Evolutionary conservation across 2,888 invertebrate species (phyloP), one percentile per base, ranked within the genome.

Genomic region (Disparrhopalites patrizii): DNA sequence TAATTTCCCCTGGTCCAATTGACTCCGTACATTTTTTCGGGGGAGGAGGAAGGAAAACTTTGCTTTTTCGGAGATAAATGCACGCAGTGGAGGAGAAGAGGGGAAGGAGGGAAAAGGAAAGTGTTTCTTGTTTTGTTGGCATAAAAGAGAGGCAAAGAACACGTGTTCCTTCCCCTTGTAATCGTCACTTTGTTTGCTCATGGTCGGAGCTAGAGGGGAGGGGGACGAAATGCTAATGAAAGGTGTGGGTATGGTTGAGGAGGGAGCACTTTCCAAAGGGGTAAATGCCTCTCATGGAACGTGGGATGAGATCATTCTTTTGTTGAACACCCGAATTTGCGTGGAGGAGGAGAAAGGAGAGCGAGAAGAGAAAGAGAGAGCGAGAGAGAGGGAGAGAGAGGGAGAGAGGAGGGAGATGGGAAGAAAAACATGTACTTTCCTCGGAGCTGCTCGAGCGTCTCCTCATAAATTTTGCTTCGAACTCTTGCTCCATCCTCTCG

Each of bases 401-500:
- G 18, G 33, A 20, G 10, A 31, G 20, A 31, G 33, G 25, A n/a
- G 54, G 20, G 8, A 8, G 18, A 18, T 3, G 31, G 33, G 33
- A 47, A 47, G 23, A 23, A 13, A 47, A 47, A 43, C 43, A 43
- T 8, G 18, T 47, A 8, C 23, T 8, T 25, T 47, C n/a, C n/a
- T n/a, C n/a, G n/a, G 47, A 47, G 47, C 25, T 23, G 25, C 20
- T 47, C 20, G 47, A 57, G 8, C 36, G 33, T 25, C 52, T 28
- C 52, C n/a, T 56, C 56, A 56, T 56, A 56, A 56, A 56, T 56
- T 56, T 56, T n/a, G 23, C 20, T 33, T 56, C 47, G 47, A 47
- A 25, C 47, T 47, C 47, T 47, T 40, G 56, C 33, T 56, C 20
- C 56, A 38, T 36, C 56, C 27, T 33, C 18, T 36, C 56, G 38